phyloP scores from a whole-genome alignment of 53 echinoderm and acorn worm genomes.

The Pentamera pediparva region DNA sequence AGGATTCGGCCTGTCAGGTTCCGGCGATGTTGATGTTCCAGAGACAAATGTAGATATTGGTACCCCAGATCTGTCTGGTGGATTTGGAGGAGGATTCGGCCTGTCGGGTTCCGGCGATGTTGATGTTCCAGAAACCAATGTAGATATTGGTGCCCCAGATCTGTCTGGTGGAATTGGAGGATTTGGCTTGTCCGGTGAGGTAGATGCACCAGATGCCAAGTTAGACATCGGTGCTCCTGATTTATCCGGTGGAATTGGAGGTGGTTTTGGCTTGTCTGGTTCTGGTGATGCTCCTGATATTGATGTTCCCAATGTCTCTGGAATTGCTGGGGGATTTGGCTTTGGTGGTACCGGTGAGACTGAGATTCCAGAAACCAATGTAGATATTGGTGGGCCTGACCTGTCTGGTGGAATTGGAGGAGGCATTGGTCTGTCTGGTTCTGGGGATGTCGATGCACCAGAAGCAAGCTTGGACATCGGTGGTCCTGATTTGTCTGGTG shows the following conservation, averaged over 20 bases:
- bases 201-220: background rate
- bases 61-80: background rate
- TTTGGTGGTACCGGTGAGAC: background rate
- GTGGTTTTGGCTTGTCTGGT: background rate
- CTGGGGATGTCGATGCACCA: background rate
- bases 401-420: conserved; percentile 16
- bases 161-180: conserved; percentile 16
- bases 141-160: background rate
- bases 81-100: conserved; percentile 3
- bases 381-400: background rate
- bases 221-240: background rate
- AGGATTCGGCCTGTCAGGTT: background rate
- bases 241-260: background rate
- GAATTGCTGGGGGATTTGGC: conserved; percentile 6
- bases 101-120: background rate
- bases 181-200: conserved; percentile 18
- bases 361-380: background rate
- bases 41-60: conserved; percentile 13
- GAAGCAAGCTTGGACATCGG: background rate
- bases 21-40: conserved; percentile 1
- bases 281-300: conserved; percentile 5
- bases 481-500: background rate
- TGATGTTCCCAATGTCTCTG: background rate
- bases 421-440: conserved; percentile 17
- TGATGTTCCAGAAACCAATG: background rate